phyloP scores from a whole-genome alignment of 2,113 vertebrate species.

The Urocynchramus pylzowi region DNA sequence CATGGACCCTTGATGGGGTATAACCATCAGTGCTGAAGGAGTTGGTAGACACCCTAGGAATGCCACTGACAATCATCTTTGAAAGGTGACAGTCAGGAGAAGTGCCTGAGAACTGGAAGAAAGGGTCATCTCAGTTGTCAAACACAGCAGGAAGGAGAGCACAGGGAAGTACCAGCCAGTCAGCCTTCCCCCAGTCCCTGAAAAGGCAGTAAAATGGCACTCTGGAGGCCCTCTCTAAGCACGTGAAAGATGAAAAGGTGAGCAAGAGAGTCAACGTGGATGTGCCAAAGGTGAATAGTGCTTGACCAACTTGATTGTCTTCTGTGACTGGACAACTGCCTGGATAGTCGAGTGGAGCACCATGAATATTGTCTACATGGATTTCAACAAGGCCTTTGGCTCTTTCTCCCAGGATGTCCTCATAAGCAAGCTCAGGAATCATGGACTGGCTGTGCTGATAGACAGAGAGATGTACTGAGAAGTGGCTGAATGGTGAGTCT shows the following conservation, averaged over 20 bases:
- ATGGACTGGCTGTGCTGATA: accelerated
- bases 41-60: not conserved
- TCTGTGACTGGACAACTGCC: not conserved
- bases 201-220: not conserved
- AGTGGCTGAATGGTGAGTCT: no score
- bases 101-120: not conserved
- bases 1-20: not conserved
- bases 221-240: not conserved
- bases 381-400: not conserved
- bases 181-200: not conserved
- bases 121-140: not conserved
- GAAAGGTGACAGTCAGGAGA: not conserved
- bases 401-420: not conserved
- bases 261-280: not conserved
- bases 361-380: no score
- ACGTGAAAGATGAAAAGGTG: not conserved
- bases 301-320: not conserved
- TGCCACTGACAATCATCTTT: not conserved
- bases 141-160: not conserved
- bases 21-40: not conserved
- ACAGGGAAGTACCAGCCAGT: not conserved
- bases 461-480: not conserved
- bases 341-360: not conserved
- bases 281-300: not conserved
- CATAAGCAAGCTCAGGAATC: not conserved